Conservation (phyloP, 2,797 vertebrate genomes). For the Rhinoraja longicauda region DNA sequence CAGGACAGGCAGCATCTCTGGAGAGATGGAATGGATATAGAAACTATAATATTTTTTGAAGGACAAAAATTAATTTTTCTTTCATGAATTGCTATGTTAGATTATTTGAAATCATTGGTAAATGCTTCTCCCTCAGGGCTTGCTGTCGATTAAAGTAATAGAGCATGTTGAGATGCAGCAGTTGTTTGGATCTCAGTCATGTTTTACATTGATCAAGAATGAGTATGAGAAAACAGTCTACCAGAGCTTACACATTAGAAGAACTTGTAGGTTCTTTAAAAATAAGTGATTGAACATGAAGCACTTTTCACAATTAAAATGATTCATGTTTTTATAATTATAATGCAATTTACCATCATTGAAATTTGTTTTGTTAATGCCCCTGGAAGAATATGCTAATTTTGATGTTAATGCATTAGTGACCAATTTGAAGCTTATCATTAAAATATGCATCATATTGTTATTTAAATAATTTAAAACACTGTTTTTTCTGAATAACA, state of each 20-base stretch:
- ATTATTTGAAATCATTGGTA: too few species aligned
- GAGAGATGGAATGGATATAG: too few species aligned
- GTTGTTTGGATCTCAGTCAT: not conserved
- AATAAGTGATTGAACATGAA: not conserved
- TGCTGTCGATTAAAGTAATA: not conserved
- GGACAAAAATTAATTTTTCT: not conserved
- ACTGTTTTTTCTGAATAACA: conserved; percentile 24
- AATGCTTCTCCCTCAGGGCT: not conserved
- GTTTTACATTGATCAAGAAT: not conserved
- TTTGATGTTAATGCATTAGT: conserved; percentile 3
- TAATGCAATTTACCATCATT: not conserved
- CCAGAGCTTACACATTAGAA: not conserved
- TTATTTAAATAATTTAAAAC: conserved; percentile 28
- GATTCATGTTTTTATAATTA: conserved; percentile 21
- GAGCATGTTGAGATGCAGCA: not conserved
- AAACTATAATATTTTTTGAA: not conserved
- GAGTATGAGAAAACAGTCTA: not conserved
- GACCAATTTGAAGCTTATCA: not conserved
- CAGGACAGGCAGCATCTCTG: too few species aligned
- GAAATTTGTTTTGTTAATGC: conserved; percentile 1
- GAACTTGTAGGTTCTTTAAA: not conserved
- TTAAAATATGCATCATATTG: not conserved
- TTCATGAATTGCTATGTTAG: not conserved
- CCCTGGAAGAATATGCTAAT: not conserved
- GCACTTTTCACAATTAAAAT: conserved; percentile 4